These are phyloP conservation scores for Lasiurus borealis DNA, from an alignment of 2,113 vertebrate species.

Conservation along the genomic window DNA sequence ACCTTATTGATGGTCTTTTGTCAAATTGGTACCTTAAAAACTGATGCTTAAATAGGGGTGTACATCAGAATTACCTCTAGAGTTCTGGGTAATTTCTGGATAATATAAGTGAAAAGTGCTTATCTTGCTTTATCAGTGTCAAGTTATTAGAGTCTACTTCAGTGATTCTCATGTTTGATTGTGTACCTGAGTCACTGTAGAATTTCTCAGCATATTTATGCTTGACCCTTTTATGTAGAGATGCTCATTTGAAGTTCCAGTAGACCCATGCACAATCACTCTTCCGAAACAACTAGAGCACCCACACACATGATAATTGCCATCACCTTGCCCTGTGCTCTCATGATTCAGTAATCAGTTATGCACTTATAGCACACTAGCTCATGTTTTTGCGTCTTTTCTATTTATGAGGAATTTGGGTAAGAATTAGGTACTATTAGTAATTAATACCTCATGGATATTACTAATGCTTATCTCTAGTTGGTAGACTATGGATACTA, in stretches of 20 bases:
- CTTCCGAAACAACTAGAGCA: not conserved
- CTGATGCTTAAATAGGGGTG: not conserved
- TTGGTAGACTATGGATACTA: not conserved
- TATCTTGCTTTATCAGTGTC: no score
- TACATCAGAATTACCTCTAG: not conserved
- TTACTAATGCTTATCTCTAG: not conserved
- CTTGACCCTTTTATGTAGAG: not conserved
- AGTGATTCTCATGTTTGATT: no score
- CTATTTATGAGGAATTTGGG: not conserved
- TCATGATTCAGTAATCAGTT: not conserved
- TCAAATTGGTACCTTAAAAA: slow-evolving; percentile 28
- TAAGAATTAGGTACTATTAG: not conserved
- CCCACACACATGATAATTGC: not conserved
- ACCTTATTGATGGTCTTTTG: not conserved
- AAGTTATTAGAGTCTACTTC: no score
- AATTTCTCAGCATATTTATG: not conserved
- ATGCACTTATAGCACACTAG: not conserved
- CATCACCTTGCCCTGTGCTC: not conserved
- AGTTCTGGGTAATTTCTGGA: not conserved
- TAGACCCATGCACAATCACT: not conserved
- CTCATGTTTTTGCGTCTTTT: not conserved
- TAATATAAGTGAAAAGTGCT: no score
- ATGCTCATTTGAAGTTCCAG: not conserved
- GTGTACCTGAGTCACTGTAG: not conserved
- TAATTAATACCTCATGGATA: not conserved